Base-by-base conservation (phyloP, 2,797 vertebrate genomes). In the Echeneis naucrates region DNA sequence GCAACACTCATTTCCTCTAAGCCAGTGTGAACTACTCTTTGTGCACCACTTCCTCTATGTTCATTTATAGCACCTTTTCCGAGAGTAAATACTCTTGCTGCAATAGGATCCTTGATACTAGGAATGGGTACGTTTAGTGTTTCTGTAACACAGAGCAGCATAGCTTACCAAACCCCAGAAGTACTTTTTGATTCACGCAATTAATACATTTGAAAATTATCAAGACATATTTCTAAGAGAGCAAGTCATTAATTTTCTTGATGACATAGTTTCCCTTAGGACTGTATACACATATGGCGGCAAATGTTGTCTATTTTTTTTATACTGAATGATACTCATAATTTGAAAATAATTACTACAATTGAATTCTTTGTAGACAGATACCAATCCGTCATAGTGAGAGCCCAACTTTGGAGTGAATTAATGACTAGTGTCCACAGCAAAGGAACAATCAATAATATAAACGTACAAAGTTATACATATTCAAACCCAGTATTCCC, bases 31-130 rank as follows among this genome's bases (percentile, higher is more conserved):
- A 77, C 66, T 68, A 52, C 84, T 86, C 87, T 91, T 88, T 90
- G 83, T 89, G 82, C 81, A 82, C 78, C 71, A 83, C 84, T 88
- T 91, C 87, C 88, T 90, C 88, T 68, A 60, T 72, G 86, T 89
- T 87, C 90, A 89, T 90, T 91, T 92, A 90, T 91, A 92, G 89
- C 81, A 90, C 79, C 80, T 78, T 85, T 83, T 91, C 77, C 78
- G 78, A 87, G 81, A 90, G 92, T 89, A 92, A 93, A 94, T 87
- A 92, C 71, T 78, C 45, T 75, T 89, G 87, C 85, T 90, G 84
- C 91, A 92, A 93, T 88, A 92, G 65, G 53, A 78, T 60, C 78
- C 74, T 83, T 77, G 86, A 84, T 75, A 44, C 52, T 78, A 55
- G 68, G 77, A 86, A 86, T 72, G 81, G 81, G 83, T 87, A 83